Conservation (phyloP, 2,797 vertebrate species). For the Smutsia gigantea region DNA sequence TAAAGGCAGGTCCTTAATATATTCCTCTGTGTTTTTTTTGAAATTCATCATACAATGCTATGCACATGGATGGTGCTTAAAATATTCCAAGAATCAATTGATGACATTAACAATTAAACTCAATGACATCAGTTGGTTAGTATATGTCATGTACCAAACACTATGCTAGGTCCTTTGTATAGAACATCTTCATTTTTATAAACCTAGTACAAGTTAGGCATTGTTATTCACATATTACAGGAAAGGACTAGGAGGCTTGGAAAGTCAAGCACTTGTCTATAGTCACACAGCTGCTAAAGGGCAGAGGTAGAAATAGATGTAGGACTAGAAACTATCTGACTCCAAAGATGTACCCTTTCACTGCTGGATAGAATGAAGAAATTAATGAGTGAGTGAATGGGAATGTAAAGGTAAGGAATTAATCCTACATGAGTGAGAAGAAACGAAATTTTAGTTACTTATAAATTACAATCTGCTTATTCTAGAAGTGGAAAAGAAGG, state of each 20-base stretch:
- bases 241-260: not conserved
- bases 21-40: not conserved
- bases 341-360: not conserved
- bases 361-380: not conserved
- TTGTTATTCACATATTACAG: not conserved
- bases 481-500: not conserved
- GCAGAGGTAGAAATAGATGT: not conserved
- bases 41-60: not conserved
- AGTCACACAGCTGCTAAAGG: not conserved
- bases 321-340: not conserved
- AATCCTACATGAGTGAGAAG: not conserved
- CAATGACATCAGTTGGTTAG: not conserved
- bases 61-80: not conserved
- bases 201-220: not conserved
- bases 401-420: not conserved
- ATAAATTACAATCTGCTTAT: not conserved
- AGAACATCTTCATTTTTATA: not conserved
- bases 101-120: not conserved
- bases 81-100: not conserved
- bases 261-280: not conserved
- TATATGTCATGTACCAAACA: not conserved
- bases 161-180: not conserved
- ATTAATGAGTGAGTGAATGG: not conserved
- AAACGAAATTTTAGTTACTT: not conserved
- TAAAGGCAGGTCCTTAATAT: not conserved